Evolutionary conservation across 2,113 vertebrate species (phyloP), one percentile per base, ranked within the genome.

Genomic region (Oriolus oriolus): DNA sequence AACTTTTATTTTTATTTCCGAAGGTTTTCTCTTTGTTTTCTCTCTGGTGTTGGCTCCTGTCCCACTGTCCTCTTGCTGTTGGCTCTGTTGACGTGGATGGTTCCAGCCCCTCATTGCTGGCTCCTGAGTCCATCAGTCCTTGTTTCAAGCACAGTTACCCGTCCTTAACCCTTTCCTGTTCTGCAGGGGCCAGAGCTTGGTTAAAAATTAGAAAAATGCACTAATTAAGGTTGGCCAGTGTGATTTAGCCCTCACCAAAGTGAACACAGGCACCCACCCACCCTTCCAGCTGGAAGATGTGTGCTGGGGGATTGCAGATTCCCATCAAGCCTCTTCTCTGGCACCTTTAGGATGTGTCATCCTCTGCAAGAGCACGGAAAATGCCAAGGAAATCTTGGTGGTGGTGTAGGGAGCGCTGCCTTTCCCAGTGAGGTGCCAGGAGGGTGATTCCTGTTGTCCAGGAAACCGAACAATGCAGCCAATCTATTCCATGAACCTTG

Each of bases 271-370:
- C 56, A 70, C 17, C 35, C 4, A 0, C 16, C 6, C 4, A 1
- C 53, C 1, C 13, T 26, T 54, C 19, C 70, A 75, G 56, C 10
- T 13, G 5, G 4, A 8, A 10, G 13, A 7, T 14, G 10, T 6
- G n/a, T 4, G 3, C 70, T 59, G 66, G 26, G 22, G 44, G 49
- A 11, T 1, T 17, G 37, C 37, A 35, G 13, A 11, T 1, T 30
- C 16, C n/a, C 33, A 6, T 3, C 2, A 0, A 9, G 11, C 17
- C n/a, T 52, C 30, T 60, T 9, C 50, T 22, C 41, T 39, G 66
- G 8, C 20, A 20, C 0, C 0, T 20, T 35, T 10, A 11, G 52
- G 27, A 5, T 0, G 0, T 8, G 7, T 2, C 2, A 1, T 13
- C n/a, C 37, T 64, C 37, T 47, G 19, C 9, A 39, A 8, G 11